Base-by-base conservation (phyloP, 2,113 vertebrate species). In the Grallaria varia region DNA sequence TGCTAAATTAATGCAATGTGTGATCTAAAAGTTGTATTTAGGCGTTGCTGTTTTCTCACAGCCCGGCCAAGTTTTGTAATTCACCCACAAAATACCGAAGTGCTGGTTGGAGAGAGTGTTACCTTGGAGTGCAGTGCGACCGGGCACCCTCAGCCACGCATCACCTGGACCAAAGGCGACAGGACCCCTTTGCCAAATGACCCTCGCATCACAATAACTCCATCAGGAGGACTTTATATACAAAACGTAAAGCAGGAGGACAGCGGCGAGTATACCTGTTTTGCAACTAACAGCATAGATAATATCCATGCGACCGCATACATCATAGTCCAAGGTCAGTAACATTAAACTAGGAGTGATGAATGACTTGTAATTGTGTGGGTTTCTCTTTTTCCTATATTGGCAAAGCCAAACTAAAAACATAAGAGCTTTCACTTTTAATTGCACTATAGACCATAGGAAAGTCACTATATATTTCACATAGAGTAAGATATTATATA, bases 61-160 rank as follows among this genome's bases (percentile, higher is more conserved):
- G 99, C 99, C 12, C 98, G 99, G 35, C 99, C 99, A 42, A 98
- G 98, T 96, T 99, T 99, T 85, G 99, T 99, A 91, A 99, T 99
- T 96, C 99, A 99, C 87, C 99, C 99, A 0, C 99, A 99, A 98
- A 99, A 99, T 97, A 99, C 99, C 0, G 99, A 99, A 97, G 99
- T 99, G 60, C 97, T 99, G 89, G 99, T 99, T 39, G 99, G 99
- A 17, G 99, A 99, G 97, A 99, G 99, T 0, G 99, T 99, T 84
- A 99, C 99, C 4, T 93, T 99, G 96, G 99, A 99, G 95, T 99
- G 99, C 97, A 99, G 99, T 1, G 99, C 99, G 69, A 97, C 99
- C 0, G 99, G 99, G 24, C 99, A 99, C 89, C 99, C 99, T 4
- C 98, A 98, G 35, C 99, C 99, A 0, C 97, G 98, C 6, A 98